Evolutionary conservation across 2,888 invertebrate species (phyloP).

Genomic region (Rhagonycha lutea): DNA sequence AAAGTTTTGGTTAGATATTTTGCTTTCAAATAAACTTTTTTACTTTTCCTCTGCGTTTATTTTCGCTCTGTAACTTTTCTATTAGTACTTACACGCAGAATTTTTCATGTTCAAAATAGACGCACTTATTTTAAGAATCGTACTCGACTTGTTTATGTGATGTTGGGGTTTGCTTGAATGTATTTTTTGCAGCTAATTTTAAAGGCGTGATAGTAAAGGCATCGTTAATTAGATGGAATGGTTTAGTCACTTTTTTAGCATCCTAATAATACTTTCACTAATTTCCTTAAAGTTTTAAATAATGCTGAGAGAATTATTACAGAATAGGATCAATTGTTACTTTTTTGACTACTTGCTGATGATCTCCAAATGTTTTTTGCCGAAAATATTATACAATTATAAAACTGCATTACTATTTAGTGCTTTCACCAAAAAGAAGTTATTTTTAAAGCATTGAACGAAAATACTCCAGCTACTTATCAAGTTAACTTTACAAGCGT

Average conservation of each 20-base stretch:
- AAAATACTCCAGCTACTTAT: slow-evolving; percentile 13
- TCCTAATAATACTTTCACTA: not conserved
- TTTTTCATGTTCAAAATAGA: slow-evolving; percentile 35
- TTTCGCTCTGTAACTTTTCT: not conserved
- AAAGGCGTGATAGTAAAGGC: slow-evolving; percentile 15
- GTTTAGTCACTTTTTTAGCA: not conserved
- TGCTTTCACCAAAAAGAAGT: not conserved
- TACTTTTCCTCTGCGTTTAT: not conserved
- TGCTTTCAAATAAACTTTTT: no score
- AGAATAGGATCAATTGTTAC: no score
- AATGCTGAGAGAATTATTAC: no score
- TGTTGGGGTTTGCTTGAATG: slow-evolving; percentile 19
- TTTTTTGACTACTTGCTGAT: not conserved
- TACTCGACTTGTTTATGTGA: slow-evolving; percentile 21
- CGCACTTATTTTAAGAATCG: slow-evolving; percentile 37
- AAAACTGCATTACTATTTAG: not conserved
- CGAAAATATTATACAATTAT: not conserved
- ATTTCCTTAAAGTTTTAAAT: no score
- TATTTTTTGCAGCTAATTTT: slow-evolving; percentile 24
- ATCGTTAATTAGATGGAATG: slow-evolving; percentile 4
- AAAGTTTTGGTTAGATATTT: not conserved
- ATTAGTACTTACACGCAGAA: slow-evolving; percentile 29
- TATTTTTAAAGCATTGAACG: slow-evolving; percentile 1
- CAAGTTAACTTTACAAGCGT: slow-evolving; percentile 20
- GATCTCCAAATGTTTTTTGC: no score